phyloP scores from a whole-genome alignment of 2,888 invertebrate genomes.

The Eupelmus urozonus region DNA sequence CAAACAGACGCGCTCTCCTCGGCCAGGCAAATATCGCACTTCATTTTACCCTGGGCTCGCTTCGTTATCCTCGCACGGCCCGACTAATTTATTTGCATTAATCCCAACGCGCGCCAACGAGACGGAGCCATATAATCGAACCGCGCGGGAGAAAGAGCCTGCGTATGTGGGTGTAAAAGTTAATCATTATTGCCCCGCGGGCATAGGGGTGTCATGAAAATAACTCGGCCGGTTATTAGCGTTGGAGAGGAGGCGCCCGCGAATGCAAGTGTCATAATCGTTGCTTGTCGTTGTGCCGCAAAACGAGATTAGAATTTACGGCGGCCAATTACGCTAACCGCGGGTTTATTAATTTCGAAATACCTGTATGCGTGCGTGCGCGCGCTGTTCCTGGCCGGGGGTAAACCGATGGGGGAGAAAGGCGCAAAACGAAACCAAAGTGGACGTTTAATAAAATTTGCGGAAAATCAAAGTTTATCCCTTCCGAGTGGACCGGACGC shows the following conservation, averaged over 20 bases:
- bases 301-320: slow-evolving; percentile 46
- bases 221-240: slow-evolving; percentile 24
- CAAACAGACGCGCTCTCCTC: no score
- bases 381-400: no score
- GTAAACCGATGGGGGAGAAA: no score
- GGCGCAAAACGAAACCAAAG: no score
- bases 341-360: slow-evolving; percentile 52
- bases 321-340: slow-evolving; percentile 44
- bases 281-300: slow-evolving; percentile 34
- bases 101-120: neutral
- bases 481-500: neutral
- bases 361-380: neutral
- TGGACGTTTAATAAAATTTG: no score
- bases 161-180: slow-evolving; percentile 40
- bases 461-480: slow-evolving; percentile 41
- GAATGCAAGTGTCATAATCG: slow-evolving; percentile 45
- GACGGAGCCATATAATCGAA: slow-evolving; percentile 24
- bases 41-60: no score
- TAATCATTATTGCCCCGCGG: slow-evolving; percentile 40
- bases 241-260: neutral
- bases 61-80: no score
- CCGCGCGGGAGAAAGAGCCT: no score
- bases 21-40: no score
- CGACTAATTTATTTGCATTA: slow-evolving; percentile 30
- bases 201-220: slow-evolving; percentile 11